Conservation (phyloP, 2,888 invertebrate species). For the Heliconius ismenius region DNA sequence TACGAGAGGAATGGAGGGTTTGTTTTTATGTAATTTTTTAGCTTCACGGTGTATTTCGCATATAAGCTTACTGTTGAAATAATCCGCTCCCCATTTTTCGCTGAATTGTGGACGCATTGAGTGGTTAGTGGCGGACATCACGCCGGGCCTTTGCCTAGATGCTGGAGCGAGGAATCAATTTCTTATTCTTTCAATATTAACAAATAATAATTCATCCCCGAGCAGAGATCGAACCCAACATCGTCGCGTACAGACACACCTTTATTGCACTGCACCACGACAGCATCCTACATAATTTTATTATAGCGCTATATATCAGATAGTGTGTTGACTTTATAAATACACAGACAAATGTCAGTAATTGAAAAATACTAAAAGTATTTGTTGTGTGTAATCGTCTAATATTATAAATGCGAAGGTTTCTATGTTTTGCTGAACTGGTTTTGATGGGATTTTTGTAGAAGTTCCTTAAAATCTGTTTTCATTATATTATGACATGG, state of each 20-base stretch:
- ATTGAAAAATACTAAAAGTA: constrained; percentile 9
- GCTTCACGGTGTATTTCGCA: neutral
- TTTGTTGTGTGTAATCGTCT: constrained; percentile 2
- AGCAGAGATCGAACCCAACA: neutral
- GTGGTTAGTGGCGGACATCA: neutral
- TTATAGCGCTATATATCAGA: constrained; percentile 3
- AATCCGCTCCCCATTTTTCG: neutral
- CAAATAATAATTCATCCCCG: too few relatives aligned
- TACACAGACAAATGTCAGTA: constrained; percentile 7
- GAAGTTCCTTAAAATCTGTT: neutral
- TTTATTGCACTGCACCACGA: neutral
- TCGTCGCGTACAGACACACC: neutral
- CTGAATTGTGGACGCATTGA: neutral
- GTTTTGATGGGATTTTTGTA: neutral
- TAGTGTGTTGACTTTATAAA: neutral
- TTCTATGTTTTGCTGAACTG: neutral
- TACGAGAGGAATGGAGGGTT: too few relatives aligned
- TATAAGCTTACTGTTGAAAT: neutral
- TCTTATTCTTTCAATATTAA: neutral
- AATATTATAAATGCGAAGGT: neutral
- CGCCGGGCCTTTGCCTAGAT: neutral
- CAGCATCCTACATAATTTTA: neutral
- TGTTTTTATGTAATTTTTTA: neutral
- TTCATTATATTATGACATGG: neutral
- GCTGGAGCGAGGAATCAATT: neutral